Conservation (phyloP, 2,888 invertebrate species). For the Cephus pygmeus region DNA sequence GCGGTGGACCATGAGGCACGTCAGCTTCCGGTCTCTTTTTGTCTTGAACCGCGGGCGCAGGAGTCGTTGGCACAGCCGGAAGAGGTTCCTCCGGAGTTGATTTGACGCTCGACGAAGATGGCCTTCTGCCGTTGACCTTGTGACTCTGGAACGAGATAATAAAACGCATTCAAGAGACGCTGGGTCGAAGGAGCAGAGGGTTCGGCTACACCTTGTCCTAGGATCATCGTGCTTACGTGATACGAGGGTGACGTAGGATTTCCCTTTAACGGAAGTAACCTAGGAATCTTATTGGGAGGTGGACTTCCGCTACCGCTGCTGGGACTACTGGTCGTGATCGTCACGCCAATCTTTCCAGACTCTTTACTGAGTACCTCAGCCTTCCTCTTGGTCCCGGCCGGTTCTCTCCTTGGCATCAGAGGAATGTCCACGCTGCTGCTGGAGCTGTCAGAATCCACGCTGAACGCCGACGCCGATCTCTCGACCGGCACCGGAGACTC, state of each 20-base stretch:
- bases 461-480: constrained; percentile 60
- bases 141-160: constrained; percentile 53
- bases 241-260: constrained; percentile 61
- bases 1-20: constrained; percentile 62
- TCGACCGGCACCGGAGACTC: constrained; percentile 65
- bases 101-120: constrained; percentile 61
- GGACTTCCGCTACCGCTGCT: constrained; percentile 67
- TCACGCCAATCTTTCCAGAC: constrained; percentile 91
- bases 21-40: constrained; percentile 62
- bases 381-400: constrained; percentile 82
- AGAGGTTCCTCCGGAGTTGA: constrained; percentile 63
- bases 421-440: constrained; percentile 74
- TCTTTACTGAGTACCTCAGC: constrained; percentile 88
- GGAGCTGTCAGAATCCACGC: constrained; percentile 70
- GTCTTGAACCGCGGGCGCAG: constrained; percentile 60
- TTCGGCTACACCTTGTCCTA: background rate
- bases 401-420: constrained; percentile 68
- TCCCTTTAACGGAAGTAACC: constrained; percentile 62
- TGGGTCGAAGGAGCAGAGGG: background rate
- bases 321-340: constrained; percentile 80
- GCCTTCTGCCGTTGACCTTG: constrained; percentile 70
- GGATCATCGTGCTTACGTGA: constrained; percentile 46
- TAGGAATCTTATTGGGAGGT: constrained; percentile 68
- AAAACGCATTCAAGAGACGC: background rate
- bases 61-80: constrained; percentile 62